Evolutionary conservation across 2,797 vertebrate species (phyloP), one percentile per base, ranked within the genome.

Genomic region (Tragelaphus eurycerus): DNA sequence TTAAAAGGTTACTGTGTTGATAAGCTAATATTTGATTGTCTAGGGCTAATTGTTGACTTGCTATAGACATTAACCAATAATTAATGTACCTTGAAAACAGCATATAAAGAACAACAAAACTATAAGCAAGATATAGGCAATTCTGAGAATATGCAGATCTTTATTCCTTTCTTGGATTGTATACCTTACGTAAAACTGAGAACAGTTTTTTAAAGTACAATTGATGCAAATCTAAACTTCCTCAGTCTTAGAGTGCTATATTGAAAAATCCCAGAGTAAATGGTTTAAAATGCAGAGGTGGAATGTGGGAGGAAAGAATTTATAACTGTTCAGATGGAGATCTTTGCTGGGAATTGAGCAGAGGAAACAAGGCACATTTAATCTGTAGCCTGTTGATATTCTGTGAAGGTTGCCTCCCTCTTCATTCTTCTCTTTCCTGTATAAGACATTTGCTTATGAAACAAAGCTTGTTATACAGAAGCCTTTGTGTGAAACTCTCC

Each of bases 291-390:
- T 79, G 34, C 89, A 97, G 89, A 97, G 76, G 84, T 94, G n/a
- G 54, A 93, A 78, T 94, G 83, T 96, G 86, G 94, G 86, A 95
- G 94, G 90, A 91, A 96, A 91, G 67, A 96, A 96, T 97, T 98
- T 97, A 82, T 90, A 95, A 97, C 12, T 97, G 23, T 93, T 97
- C 38, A 97, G 60, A 96, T 94, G 76, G 74, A 98, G 97, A 96
- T 95, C 59, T 89, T 54, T 94, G 15, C 78, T 92, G 31, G 64
- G 84, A 96, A 90, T 97, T 95, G 85, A 98, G 93, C 76, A 97
- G 94, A 97, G 43, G 82, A 81, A 98, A 89, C 46, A 98, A 92
- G 93, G 31, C 48, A 82, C 84, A 87, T 79, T 95, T 96, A 93
- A 93, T 93, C 67, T 88, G 64, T n/a, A 97, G 54, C 89, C 74